Base-by-base conservation (phyloP, 35 echinoderm and acorn worm genomes). In the Holothuria glaberrima region DNA sequence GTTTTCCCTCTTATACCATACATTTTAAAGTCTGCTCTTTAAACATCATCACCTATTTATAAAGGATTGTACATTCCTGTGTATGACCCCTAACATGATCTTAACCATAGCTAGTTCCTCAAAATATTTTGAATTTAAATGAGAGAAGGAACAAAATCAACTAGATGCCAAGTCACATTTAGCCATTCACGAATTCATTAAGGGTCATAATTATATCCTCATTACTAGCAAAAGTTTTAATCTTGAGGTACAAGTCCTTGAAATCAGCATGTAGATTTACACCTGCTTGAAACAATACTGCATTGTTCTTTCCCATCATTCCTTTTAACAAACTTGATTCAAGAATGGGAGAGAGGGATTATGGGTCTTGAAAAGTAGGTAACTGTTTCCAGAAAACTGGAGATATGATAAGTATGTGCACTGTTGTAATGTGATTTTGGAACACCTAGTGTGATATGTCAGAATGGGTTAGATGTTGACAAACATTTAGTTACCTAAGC, bases 401-500 rank as follows among this genome's bases (percentile, higher is more conserved):
- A 84, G 80, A 62, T 84, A 84, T 84, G 59, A 84, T 84, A 48
- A 61, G 80, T 63, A 84, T 63, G 59, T 61, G 54, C 33, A 27
- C 21, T 59, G 19, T 61, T 61, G 30, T 84, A 84, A 84, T 84
- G 57, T 41, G 20, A 61, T 84, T 84, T 84, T 54, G 22, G 25
- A 52, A 6, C 27, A 12, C 80, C 80, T 31, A n/a, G 30, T 30
- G 80, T 19, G 80, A 26, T 25, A 24, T 41, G 59, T 84, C 80
- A 84, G 46, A 58, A 30, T 30, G 13, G 80, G 52, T 84, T 84
- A 61, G 14, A 32, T 26, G 33, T 32, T 61, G 31, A 84, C 26
- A 63, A 84, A 84, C 56, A 84, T 84, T 84, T 61, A 84, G 52
- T 84, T 84, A 36, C 54, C 80, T 33, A 27, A 84, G 52, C 59